phyloP scores from a whole-genome alignment of 2,888 invertebrate genomes.

The Agonopterix heracliana region DNA sequence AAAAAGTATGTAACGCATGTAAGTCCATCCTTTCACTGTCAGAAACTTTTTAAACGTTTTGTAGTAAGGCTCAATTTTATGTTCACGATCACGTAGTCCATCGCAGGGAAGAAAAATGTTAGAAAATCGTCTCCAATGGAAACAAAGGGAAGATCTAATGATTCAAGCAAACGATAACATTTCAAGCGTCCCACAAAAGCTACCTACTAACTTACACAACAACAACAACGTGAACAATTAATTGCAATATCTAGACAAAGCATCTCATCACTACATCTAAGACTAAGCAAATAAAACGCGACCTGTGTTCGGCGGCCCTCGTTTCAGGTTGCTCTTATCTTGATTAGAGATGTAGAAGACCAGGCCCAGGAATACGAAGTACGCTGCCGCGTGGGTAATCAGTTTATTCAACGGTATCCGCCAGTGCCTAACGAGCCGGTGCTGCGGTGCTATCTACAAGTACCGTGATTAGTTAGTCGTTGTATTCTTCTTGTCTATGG shows the following conservation, averaged over 20 bases:
- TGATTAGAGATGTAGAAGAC: conserved; percentile 78
- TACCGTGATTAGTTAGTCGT: conserved; percentile 21
- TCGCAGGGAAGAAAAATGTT: no score
- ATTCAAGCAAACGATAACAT: not conserved
- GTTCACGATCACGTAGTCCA: no score
- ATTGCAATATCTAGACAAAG: conserved; percentile 24
- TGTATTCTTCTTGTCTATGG: no score
- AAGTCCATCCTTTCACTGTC: no score
- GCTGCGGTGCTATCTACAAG: conserved; percentile 43
- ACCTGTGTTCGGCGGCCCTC: conserved; percentile 78
- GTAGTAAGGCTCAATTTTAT: no score
- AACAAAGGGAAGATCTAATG: no score
- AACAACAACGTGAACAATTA: not conserved
- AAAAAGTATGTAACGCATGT: no score
- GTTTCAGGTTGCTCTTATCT: conserved; percentile 73
- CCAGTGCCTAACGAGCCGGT: conserved; percentile 68
- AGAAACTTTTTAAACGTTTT: no score
- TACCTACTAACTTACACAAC: no score
- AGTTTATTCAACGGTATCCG: conserved; percentile 82
- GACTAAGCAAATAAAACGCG: conserved; percentile 14
- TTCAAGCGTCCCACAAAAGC: no score
- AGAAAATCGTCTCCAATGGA: no score
- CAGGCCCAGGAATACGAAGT: conserved; percentile 79
- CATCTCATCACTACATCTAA: conserved; percentile 28
- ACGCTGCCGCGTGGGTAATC: conserved; percentile 80